Evolutionary conservation across 2,888 invertebrate species (phyloP).

Genomic region (Acanthosepion lycidas): DNA sequence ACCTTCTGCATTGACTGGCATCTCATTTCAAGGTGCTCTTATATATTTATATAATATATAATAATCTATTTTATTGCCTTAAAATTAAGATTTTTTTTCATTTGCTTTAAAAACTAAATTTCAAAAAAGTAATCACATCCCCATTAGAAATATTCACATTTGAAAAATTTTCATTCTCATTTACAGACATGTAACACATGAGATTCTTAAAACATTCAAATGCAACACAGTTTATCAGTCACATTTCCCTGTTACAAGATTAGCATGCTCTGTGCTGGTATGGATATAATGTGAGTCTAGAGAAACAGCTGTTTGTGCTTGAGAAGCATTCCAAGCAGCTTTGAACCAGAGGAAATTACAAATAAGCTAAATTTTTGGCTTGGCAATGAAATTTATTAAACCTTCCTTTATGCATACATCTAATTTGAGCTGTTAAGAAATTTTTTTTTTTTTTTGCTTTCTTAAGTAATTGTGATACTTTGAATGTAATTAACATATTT

Average conservation of each 20-base stretch:
- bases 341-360: conserved; percentile 12
- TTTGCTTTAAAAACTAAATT: too few relatives aligned
- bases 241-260: background rate
- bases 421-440: background rate
- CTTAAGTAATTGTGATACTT: background rate
- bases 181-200: background rate
- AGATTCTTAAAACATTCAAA: background rate
- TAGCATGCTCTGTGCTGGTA: background rate
- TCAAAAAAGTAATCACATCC: too few relatives aligned
- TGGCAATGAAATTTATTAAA: background rate
- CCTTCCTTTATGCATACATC: background rate
- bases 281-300: background rate
- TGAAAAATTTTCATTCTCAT: background rate
- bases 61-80: too few relatives aligned
- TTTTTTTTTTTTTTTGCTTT: background rate
- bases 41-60: too few relatives aligned
- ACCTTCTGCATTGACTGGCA: background rate
- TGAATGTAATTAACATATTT: background rate
- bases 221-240: background rate
- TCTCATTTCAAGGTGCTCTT: background rate
- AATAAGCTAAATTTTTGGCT: background rate
- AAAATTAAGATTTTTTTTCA: too few relatives aligned
- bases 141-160: too few relatives aligned
- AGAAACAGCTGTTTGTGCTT: conserved; percentile 15
- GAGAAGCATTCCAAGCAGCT: background rate